Evolutionary conservation across 2,797 vertebrate genomes (phyloP).

Genomic region (Halcyon leucocephala): DNA sequence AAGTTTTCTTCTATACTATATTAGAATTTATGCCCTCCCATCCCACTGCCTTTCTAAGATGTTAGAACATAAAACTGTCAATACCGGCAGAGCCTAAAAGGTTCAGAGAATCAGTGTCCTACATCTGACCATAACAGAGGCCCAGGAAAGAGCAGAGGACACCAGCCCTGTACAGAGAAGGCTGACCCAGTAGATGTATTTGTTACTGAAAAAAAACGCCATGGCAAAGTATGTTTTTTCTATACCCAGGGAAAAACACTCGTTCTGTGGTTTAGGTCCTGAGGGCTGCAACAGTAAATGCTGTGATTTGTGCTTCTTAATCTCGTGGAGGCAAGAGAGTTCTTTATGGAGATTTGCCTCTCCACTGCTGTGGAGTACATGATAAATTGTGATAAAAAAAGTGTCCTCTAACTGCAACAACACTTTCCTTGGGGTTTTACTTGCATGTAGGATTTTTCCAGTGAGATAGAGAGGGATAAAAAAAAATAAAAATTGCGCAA

Average conservation of each 20-base stretch:
- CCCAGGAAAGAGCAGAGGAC: neutral
- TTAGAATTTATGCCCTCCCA: neutral
- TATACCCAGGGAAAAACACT: neutral
- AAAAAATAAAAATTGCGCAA: neutral
- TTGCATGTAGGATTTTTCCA: neutral
- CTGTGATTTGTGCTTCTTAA: neutral
- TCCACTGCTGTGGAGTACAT: neutral
- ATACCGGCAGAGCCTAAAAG: neutral
- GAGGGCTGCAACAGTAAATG: neutral
- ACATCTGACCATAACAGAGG: neutral
- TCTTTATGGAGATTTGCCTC: neutral
- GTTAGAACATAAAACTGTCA: neutral
- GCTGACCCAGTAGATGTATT: neutral
- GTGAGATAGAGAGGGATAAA: neutral
- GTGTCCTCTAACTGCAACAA: neutral
- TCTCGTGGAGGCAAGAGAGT: neutral
- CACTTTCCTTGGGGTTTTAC: neutral
- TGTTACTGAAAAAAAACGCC: neutral
- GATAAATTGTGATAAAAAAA: neutral
- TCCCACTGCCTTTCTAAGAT: neutral
- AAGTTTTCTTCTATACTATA: neutral
- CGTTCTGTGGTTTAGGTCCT: neutral
- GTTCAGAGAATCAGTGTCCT: neutral
- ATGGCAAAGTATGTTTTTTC: neutral
- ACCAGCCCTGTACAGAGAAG: neutral